Percentiles rank a stretch among this genome's conserved stretches.
Conservation (phyloP, 2,888 invertebrate species). For the Thymelicus lineola region DNA sequence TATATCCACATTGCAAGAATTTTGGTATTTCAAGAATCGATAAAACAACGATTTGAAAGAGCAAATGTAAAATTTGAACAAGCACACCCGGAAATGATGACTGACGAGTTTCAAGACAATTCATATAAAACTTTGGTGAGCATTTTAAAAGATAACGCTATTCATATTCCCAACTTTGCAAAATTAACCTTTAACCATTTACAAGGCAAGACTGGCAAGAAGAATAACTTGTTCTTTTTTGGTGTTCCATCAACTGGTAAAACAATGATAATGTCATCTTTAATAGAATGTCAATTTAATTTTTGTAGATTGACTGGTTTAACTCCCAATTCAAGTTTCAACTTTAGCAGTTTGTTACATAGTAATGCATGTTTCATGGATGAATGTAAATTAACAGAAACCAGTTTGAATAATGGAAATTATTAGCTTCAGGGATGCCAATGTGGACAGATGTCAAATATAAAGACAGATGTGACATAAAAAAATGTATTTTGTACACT, state of each 20-base stretch:
- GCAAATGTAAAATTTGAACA: neutral
- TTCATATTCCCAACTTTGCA: neutral
- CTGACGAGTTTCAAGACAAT: neutral
- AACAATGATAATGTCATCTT: neutral
- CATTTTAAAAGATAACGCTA: neutral
- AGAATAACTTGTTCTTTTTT: neutral
- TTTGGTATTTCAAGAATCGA: conserved; percentile 2
- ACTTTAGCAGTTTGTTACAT: neutral
- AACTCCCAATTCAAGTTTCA: neutral
- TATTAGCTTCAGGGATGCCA: conserved; percentile 45
- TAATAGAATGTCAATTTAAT: neutral
- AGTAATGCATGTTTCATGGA: conserved; percentile 47
- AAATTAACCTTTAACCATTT: neutral
- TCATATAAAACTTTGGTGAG: neutral
- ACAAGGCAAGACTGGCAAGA: neutral
- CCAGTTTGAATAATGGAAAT: conserved; percentile 56
- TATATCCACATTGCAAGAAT: neutral
- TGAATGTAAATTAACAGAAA: conserved; percentile 54
- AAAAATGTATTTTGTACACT: neutral
- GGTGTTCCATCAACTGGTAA: neutral
- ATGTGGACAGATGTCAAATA: conserved; percentile 47
- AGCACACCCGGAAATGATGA: neutral
- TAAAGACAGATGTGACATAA: conserved; percentile 29
- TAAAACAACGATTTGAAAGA: neutral
- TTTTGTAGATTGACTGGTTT: neutral